A percentile compares a stretch with the other conserved stretches of the same genome.
phyloP scores from a whole-genome alignment of 2,888 invertebrate species.

The Drosophila infuscata region DNA sequence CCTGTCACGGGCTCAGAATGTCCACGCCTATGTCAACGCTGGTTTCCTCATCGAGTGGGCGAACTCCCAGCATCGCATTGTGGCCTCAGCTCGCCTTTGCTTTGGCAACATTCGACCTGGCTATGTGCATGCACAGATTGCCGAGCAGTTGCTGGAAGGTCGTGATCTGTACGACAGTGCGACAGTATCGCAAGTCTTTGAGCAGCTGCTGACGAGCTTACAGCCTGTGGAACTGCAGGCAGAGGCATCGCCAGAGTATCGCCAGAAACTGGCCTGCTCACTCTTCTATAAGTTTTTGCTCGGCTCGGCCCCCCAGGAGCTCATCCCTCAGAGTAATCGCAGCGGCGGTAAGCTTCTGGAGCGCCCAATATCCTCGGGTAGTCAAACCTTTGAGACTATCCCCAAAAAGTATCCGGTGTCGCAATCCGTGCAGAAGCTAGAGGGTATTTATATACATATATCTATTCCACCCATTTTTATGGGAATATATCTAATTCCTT shows the following conservation, averaged over 20 bases:
- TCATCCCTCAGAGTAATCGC: conserved; percentile 50
- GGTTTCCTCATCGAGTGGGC: conserved; percentile 88
- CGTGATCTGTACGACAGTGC: conserved; percentile 85
- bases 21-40: conserved; percentile 92
- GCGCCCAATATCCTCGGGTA: conserved; percentile 89
- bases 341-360: conserved; percentile 86
- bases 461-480: rapidly evolving
- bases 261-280: conserved; percentile 89
- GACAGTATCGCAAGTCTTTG: conserved; percentile 84
- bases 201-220: conserved; percentile 87
- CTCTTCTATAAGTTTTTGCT: conserved; percentile 92
- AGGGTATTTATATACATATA: conserved; percentile 86
- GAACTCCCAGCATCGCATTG: conserved; percentile 31
- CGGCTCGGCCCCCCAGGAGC: conserved; percentile 86
- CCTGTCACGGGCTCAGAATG: conserved; percentile 91
- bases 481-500: neutral
- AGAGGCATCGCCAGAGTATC: conserved; percentile 89
- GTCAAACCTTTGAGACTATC: conserved; percentile 90
- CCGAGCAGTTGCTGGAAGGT: conserved; percentile 86
- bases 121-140: conserved; percentile 87
- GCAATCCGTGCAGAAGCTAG: conserved; percentile 91
- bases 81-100: conserved; percentile 86
- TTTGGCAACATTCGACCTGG: conserved; percentile 88
- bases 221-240: conserved; percentile 88
- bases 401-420: conserved; percentile 90